Conservation (phyloP, 2,888 invertebrate species). For the Scrobipalpa costella region DNA sequence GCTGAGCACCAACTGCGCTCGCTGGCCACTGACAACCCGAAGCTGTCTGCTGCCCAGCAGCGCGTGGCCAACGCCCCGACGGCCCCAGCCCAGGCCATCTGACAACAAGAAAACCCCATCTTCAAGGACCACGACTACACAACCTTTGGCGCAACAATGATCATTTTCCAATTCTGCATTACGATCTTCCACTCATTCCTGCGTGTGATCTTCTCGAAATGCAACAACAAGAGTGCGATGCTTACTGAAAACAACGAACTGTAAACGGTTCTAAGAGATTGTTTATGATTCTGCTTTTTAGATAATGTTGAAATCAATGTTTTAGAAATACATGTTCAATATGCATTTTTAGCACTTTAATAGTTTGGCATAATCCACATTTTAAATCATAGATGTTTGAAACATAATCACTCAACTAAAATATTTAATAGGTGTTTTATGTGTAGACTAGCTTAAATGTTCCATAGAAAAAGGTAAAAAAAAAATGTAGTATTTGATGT, state of each 20-base stretch:
- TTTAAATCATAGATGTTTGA: background rate
- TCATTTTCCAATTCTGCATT: slow-evolving; percentile 20
- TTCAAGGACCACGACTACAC: slow-evolving; percentile 13
- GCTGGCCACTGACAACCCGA: slow-evolving; percentile 75
- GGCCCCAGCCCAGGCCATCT: slow-evolving; percentile 63
- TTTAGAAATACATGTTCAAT: slow-evolving; percentile 3
- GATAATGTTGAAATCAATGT: background rate
- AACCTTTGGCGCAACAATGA: slow-evolving; percentile 17
- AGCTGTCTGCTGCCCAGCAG: slow-evolving; percentile 75
- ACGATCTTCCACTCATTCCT: slow-evolving; percentile 16
- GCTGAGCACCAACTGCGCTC: slow-evolving; percentile 85
- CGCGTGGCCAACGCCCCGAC: slow-evolving; percentile 68
- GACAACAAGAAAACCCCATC: slow-evolving; percentile 33
- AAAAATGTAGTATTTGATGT: slow-evolving; percentile 4
- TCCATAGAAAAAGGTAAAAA: background rate
- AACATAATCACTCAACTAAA: background rate
- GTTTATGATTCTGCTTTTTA: slow-evolving; percentile 1
- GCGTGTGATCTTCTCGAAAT: slow-evolving; percentile 17
- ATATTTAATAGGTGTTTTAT: slow-evolving; percentile 17
- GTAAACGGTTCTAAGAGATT: background rate
- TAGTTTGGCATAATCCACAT: background rate
- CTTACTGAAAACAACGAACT: slow-evolving; percentile 19
- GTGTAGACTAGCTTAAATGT: slow-evolving; percentile 11
- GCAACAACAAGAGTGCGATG: slow-evolving; percentile 20
- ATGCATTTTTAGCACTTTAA: background rate